A percentile compares a stretch with the other conserved stretches of the same genome.
Conservation (phyloP, 2,113 vertebrate genomes). For the Lampris megalopsis region DNA sequence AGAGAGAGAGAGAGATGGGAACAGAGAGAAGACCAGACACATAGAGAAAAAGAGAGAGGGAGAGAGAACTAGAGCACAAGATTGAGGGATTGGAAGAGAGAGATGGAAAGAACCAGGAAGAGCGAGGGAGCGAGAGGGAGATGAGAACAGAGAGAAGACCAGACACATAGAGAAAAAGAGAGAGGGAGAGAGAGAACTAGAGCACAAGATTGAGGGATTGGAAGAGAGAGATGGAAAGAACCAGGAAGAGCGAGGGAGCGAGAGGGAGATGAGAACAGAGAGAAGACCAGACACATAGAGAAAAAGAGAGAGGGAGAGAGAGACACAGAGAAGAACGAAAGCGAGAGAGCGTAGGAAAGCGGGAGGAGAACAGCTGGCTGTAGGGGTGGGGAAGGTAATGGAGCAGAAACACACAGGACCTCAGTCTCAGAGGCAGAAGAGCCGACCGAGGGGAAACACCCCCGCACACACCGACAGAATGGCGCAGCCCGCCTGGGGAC, state of each 20-base stretch:
- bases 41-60: too few relatives aligned
- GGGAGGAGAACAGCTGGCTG: conserved; percentile 60
- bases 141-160: too few relatives aligned
- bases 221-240: too few relatives aligned
- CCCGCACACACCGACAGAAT: conserved; percentile 44
- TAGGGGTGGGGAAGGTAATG: conserved; percentile 59
- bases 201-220: too few relatives aligned
- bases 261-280: conserved; percentile 2
- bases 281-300: too few relatives aligned
- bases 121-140: too few relatives aligned
- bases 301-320: neutral
- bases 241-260: neutral
- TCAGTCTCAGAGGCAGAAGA: conserved; percentile 33
- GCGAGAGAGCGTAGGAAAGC: too few relatives aligned
- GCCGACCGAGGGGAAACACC: conserved; percentile 23
- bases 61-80: too few relatives aligned
- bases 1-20: neutral
- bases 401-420: conserved; percentile 60
- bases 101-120: too few relatives aligned
- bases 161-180: too few relatives aligned
- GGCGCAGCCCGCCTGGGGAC: conserved; percentile 32
- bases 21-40: neutral
- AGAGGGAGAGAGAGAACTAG: too few relatives aligned
- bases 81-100: too few relatives aligned
- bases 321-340: conserved; percentile 33